Percentiles rank a stretch among this genome's conserved stretches.
These are phyloP conservation scores for Palaemon carinicauda DNA, from an alignment of 1,140 invertebrate species.

Conservation along the genomic window DNA sequence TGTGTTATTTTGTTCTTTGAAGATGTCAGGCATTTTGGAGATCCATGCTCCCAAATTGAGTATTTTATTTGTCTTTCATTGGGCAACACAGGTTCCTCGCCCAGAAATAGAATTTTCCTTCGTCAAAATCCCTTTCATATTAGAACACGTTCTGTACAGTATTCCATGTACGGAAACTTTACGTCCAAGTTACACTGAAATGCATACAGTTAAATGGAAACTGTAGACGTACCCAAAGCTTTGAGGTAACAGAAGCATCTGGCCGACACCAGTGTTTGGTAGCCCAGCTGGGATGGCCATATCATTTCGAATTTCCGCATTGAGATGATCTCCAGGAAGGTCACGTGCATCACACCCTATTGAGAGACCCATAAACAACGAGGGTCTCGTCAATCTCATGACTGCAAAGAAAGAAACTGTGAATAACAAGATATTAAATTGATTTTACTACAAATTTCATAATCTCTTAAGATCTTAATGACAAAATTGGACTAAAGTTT, in stretches of 20 bases:
- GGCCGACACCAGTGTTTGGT: constrained; percentile 83
- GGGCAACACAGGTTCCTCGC: no score
- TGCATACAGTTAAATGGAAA: constrained; percentile 62
- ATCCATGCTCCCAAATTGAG: no score
- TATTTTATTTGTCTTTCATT: no score
- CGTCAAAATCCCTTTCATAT: no score
- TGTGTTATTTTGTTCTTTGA: no score
- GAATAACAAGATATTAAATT: not conserved
- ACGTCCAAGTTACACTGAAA: constrained; percentile 12
- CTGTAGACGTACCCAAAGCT: constrained; percentile 82
- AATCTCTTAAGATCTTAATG: not conserved
- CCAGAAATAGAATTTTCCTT: no score
- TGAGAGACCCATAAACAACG: constrained; percentile 79
- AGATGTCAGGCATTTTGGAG: no score
- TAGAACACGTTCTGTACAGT: no score
- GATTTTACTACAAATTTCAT: not conserved
- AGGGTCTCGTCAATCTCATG: constrained; percentile 91
- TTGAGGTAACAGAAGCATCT: constrained; percentile 91
- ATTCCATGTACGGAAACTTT: constrained; percentile 14
- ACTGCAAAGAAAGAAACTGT: constrained; percentile 71
- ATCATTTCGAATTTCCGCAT: constrained; percentile 79
- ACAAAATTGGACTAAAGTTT: not conserved
- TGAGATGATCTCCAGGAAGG: constrained; percentile 80
- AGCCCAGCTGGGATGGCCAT: constrained; percentile 78
- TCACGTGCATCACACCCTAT: constrained; percentile 85